Base-by-base conservation (phyloP, 2,113 vertebrate species). In the Lampris incognitus region DNA sequence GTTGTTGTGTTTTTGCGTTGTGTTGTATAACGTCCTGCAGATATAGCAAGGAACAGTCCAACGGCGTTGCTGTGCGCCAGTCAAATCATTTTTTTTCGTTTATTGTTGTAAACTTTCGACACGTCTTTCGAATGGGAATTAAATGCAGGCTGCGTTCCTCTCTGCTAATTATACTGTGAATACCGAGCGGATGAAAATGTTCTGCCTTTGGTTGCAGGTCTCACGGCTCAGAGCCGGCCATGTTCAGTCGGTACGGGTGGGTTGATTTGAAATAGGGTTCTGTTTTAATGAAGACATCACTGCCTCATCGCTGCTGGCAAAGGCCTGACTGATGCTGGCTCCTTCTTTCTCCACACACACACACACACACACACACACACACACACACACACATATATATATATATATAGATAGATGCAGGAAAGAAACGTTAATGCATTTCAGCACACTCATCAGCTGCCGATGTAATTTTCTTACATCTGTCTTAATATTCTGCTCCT, bases 271-370 rank as follows among this genome's bases (percentile, higher is more conserved):
- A 80, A 48, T 6, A 36, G 63, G 73, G 62, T 81, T 78, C 55
- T 41, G 13, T 37, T 40, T 66, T 80, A 75, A 69, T 70, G 72
- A 76, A 70, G 62, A 55, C 68, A 58, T 0, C 74, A 41, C 61
- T 72, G 68, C 63, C 55, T 74, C 72, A 72, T 83, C 61, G 11
- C 11, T 48, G 44, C 68, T 49, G 74, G 66, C 50, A 68, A n/a
- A n/a, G 50, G 8, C 4, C 40, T 40, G 4, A 6, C 36, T 40
- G 11, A 5, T n/a, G 44, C 48, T 63, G 59, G 44, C 38, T 66
- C 36, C 54, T 61, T 36, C 66, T 49, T 37, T 44, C 69, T 85
- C 72, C 24, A 24, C 24, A 24, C 0, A 24, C 24, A 24, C 24
- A 24, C 24, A 24, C 24, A 24, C 24, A 24, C 24, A 24, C 24